These are phyloP conservation scores for Leucozona laternaria DNA, from an alignment of 2,888 invertebrate species.

Conservation along the genomic window DNA sequence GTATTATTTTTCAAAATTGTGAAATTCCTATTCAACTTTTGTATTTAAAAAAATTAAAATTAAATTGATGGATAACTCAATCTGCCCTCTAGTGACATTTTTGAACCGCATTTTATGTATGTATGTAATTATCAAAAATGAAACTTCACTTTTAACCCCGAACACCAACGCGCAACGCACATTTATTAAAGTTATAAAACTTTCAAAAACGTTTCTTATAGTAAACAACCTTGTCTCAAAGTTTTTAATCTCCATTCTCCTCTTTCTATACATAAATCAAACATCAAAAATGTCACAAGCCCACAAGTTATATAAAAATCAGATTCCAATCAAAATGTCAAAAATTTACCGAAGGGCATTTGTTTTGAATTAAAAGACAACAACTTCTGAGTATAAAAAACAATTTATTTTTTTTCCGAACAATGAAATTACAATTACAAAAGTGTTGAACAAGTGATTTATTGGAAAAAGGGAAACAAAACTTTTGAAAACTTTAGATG, in stretches of 20 bases:
- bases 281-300: not conserved
- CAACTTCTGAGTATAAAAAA: not conserved
- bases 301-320: not conserved
- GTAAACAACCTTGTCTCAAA: not conserved
- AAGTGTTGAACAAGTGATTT: slow-evolving; percentile 25
- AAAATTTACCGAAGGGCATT: slow-evolving; percentile 11
- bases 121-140: no score
- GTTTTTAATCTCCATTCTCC: not conserved
- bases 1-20: no score
- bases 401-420: not conserved
- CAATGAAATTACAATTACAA: slow-evolving; percentile 15
- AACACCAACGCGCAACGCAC: no score
- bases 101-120: no score
- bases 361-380: slow-evolving; percentile 7
- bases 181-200: no score
- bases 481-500: slow-evolving; percentile 6
- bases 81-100: no score
- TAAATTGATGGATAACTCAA: no score
- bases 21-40: no score
- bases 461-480: slow-evolving; percentile 1
- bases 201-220: no score
- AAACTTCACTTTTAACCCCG: no score
- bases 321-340: slow-evolving; percentile 30
- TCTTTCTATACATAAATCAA: slow-evolving; percentile 6
- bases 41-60: no score